These are phyloP conservation scores for Lepidothrix coronata DNA, from an alignment of 2,113 vertebrate genomes.

Conservation along the genomic window DNA sequence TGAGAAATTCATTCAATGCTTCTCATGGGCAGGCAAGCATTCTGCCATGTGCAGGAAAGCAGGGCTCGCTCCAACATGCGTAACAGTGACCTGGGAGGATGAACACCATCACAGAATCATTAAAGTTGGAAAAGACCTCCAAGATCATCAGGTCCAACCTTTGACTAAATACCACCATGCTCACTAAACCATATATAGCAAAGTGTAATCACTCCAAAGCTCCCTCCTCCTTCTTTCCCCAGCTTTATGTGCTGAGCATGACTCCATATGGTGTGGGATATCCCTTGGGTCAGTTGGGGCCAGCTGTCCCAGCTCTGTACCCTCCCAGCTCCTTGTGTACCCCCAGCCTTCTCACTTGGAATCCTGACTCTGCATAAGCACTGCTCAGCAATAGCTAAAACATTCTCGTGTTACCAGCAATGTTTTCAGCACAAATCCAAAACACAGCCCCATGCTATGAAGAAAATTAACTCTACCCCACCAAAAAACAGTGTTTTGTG, in stretches of 20 bases:
- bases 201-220: not conserved
- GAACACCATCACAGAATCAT: not conserved
- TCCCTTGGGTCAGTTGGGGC: not conserved
- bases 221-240: not conserved
- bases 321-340: not conserved
- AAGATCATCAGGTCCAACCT: not conserved
- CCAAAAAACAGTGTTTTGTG: not conserved
- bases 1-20: not conserved
- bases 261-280: fast-evolving
- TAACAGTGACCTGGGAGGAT: not conserved
- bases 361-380: not conserved
- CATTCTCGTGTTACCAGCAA: not conserved
- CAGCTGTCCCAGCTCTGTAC: not conserved
- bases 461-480: not conserved
- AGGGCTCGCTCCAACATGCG: fast-evolving
- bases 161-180: not conserved
- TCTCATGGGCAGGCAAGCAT: not conserved
- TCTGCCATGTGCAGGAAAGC: not conserved
- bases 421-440: not conserved
- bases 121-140: not conserved
- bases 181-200: not conserved
- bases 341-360: fast-evolving
- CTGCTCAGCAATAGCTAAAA: not conserved
- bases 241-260: not conserved
- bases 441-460: not conserved